A percentile compares a stretch with the other conserved stretches of the same genome.
These are phyloP conservation scores for Pavo muticus DNA, from an alignment of 2,113 vertebrate genomes.

Conservation along the genomic window DNA sequence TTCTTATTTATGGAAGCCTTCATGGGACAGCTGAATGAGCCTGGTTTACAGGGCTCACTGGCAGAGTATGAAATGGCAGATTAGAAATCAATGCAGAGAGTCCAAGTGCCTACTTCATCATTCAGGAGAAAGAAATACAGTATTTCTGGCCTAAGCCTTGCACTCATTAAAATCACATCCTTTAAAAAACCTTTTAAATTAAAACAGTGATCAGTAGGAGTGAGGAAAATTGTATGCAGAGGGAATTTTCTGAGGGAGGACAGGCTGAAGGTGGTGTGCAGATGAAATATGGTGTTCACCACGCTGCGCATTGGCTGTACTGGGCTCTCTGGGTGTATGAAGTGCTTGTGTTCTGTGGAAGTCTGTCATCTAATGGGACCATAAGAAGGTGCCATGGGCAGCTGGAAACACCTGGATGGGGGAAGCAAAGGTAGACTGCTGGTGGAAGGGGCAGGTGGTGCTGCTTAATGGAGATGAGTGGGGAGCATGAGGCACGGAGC, in stretches of 20 bases:
- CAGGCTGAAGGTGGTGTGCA: background rate
- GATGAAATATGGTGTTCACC: background rate
- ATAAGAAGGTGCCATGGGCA: fast-evolving
- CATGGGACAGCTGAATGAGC: background rate
- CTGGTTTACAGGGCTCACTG: slow-evolving; percentile 52
- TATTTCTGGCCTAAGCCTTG: slow-evolving; percentile 41
- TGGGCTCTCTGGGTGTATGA: background rate
- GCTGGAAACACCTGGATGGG: background rate
- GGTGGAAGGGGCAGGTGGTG: background rate
- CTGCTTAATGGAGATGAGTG: background rate
- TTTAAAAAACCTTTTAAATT: slow-evolving; percentile 52
- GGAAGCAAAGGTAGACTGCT: background rate
- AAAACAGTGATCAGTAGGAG: background rate
- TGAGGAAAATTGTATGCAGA: background rate
- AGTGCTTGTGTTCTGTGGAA: background rate
- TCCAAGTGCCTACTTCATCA: slow-evolving; percentile 65
- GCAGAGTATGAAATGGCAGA: slow-evolving; percentile 38
- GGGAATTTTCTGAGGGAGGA: background rate
- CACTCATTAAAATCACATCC: slow-evolving; percentile 59
- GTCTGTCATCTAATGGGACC: no score
- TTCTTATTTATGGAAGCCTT: slow-evolving; percentile 19
- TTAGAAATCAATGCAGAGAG: slow-evolving; percentile 63
- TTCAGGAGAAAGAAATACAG: slow-evolving; percentile 54
- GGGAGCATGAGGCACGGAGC: background rate
- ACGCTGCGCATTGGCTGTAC: background rate